A percentile compares a stretch with the other conserved stretches of the same genome.
phyloP scores from a whole-genome alignment of 2,797 vertebrate species.

The Podarcis siculus region DNA sequence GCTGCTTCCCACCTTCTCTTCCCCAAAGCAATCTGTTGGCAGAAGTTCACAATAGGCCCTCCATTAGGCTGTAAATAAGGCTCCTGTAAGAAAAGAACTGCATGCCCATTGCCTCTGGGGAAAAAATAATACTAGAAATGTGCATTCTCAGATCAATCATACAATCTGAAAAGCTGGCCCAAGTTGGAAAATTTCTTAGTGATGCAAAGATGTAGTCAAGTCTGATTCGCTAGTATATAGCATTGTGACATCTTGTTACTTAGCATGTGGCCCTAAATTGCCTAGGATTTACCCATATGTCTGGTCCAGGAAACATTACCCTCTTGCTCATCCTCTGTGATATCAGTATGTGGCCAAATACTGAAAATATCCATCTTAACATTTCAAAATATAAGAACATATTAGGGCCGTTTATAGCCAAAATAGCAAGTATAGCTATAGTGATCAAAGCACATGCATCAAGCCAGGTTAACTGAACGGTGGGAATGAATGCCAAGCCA shows the following conservation, averaged over 20 bases:
- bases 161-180: background rate
- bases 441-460: background rate
- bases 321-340: background rate
- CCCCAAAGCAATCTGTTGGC: background rate
- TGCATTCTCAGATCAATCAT: background rate
- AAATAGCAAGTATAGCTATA: background rate
- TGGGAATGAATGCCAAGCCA: background rate
- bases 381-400: background rate
- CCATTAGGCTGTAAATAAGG: background rate
- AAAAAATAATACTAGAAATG: background rate
- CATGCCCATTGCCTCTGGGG: background rate
- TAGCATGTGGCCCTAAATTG: too few species aligned
- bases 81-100: background rate
- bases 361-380: background rate
- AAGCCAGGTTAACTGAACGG: background rate
- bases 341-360: background rate
- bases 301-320: background rate
- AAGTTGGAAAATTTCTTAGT: background rate
- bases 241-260: background rate
- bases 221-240: background rate
- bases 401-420: background rate
- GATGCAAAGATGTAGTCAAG: background rate
- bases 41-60: background rate
- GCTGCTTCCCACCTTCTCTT: background rate
- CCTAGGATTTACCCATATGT: background rate